Percentiles rank a stretch among this genome's conserved stretches.
phyloP scores from a whole-genome alignment of 1,140 invertebrate species.

The Pseudoatta argentina region DNA sequence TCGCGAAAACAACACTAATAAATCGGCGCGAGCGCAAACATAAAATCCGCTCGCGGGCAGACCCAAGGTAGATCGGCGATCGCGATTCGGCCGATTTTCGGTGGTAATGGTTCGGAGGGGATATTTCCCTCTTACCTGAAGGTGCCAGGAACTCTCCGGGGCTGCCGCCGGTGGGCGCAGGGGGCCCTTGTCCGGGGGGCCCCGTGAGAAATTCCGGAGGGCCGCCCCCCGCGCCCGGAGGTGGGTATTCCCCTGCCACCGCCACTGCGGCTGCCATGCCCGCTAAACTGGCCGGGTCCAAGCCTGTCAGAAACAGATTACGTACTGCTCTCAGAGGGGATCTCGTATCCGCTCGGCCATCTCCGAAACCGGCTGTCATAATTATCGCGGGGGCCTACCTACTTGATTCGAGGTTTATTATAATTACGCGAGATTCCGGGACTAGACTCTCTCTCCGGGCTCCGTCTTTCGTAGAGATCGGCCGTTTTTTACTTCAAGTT shows the following conservation, averaged over 20 bases:
- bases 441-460: slow-evolving; percentile 32
- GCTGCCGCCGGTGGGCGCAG: slow-evolving; percentile 86
- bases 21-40: slow-evolving; percentile 41
- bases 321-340: slow-evolving; percentile 83
- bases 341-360: slow-evolving; percentile 81
- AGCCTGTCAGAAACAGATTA: slow-evolving; percentile 88
- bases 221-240: slow-evolving; percentile 88
- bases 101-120: slow-evolving; percentile 27
- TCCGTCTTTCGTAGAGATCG: slow-evolving; percentile 16
- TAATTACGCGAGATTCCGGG: slow-evolving; percentile 63
- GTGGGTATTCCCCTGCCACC: slow-evolving; percentile 89
- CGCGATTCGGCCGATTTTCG: slow-evolving; percentile 52
- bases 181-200: slow-evolving; percentile 87
- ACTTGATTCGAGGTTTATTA: slow-evolving; percentile 73
- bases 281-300: slow-evolving; percentile 89
- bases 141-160: slow-evolving; percentile 86
- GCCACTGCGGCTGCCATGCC: slow-evolving; percentile 89
- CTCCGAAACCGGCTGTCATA: slow-evolving; percentile 81
- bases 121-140: slow-evolving; percentile 81
- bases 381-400: slow-evolving; percentile 74
- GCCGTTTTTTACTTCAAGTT: slow-evolving; percentile 30
- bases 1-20: slow-evolving; percentile 42
- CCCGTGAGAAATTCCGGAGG: slow-evolving; percentile 88
- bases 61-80: slow-evolving; percentile 31
- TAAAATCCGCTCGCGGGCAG: slow-evolving; percentile 30